phyloP scores from a whole-genome alignment of 2,113 vertebrate genomes.

The Sebastes fasciatus region DNA sequence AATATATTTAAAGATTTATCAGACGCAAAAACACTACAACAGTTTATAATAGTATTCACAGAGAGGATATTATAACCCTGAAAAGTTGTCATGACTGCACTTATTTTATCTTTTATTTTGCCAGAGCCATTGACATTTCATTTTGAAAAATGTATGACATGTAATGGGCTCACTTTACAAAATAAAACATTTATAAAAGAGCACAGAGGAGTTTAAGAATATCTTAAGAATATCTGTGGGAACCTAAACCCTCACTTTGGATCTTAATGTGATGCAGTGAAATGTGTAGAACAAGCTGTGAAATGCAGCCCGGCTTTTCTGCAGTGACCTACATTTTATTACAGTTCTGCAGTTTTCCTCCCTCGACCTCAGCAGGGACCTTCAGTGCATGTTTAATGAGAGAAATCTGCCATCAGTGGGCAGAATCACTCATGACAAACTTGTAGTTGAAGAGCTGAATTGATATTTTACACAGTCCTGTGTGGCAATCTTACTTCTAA shows the following conservation, averaged over 20 bases:
- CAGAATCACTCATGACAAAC: not conserved
- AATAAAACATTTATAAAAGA: not conserved
- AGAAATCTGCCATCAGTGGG: not conserved
- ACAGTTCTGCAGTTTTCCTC: not conserved
- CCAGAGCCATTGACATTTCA: not conserved
- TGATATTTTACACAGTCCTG: no score
- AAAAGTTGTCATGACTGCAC: no score
- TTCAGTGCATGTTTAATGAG: not conserved
- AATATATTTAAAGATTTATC: no score
- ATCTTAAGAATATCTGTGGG: not conserved
- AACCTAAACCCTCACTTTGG: not conserved
- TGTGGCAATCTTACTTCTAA: not conserved
- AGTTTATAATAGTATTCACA: no score
- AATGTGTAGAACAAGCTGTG: not conserved
- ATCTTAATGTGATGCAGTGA: not conserved
- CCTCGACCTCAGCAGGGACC: not conserved
- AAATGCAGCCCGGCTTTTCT: not conserved
- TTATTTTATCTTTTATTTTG: no score
- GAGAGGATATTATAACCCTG: no score
- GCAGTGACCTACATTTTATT: constrained; percentile 1
- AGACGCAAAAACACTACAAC: no score
- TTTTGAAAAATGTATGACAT: not conserved
- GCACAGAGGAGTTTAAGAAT: not conserved
- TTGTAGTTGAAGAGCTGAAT: no score
- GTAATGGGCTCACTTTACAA: not conserved